Conservation (phyloP, 1,140 invertebrate species). For the Orius insidiosus region DNA sequence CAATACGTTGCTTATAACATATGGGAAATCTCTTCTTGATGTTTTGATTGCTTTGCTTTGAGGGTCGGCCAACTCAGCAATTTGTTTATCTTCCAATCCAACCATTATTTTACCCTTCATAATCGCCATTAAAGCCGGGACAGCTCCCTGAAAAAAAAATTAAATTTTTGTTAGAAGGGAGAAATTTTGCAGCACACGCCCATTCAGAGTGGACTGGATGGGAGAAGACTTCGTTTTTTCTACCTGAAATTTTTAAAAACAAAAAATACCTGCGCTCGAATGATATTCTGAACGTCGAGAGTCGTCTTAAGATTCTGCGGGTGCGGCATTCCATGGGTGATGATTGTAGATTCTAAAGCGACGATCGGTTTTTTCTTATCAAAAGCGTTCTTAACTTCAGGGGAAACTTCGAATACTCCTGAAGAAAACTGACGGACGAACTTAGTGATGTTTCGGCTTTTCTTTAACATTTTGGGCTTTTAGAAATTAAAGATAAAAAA, state of each 20-base stretch:
- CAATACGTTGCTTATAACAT: conserved; percentile 43
- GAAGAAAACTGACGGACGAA: too few species aligned
- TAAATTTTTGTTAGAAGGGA: too few species aligned
- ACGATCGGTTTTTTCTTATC: conserved; percentile 52
- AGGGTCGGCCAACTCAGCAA: conserved; percentile 40
- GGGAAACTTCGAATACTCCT: conserved; percentile 23
- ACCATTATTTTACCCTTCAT: conserved; percentile 68
- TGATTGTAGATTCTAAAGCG: conserved; percentile 91
- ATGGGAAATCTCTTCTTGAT: conserved; percentile 73
- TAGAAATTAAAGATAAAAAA: too few species aligned
- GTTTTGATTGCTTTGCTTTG: conserved; percentile 44
- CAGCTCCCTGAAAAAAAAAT: conserved; percentile 42
- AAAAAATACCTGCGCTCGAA: conserved; percentile 44
- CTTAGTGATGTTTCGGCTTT: too few species aligned
- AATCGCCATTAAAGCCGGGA: conserved; percentile 88
- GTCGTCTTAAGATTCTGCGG: conserved; percentile 84
- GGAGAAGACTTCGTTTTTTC: too few species aligned
- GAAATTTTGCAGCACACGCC: too few species aligned
- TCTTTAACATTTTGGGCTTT: too few species aligned
- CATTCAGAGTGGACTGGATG: too few species aligned
- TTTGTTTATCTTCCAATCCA: conserved; percentile 46
- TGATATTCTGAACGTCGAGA: conserved; percentile 55
- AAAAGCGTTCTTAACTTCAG: conserved; percentile 40
- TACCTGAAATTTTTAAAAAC: too few species aligned
- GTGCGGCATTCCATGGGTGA: conserved; percentile 95